Base-by-base conservation (phyloP, 2,888 invertebrate species). In the Pycnomerus fuliginosus region DNA sequence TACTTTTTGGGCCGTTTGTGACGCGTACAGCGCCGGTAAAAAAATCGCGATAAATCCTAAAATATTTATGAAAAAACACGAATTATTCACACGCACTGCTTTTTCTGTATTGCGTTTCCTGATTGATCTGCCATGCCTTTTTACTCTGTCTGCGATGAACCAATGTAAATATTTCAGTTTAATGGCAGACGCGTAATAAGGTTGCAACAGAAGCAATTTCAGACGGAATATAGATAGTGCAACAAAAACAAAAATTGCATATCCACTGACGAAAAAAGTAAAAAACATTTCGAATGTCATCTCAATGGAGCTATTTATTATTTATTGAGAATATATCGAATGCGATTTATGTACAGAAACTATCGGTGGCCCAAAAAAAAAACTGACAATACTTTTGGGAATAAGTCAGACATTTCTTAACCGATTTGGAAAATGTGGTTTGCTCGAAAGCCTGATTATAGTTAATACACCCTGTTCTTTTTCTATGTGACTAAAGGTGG, bases 31-130 rank as follows among this genome's bases (percentile, higher is more conserved):
- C 44, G 45, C 48, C 50, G 50, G 48, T 57, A 57, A 58, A 61
- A 55, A 64, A 60, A 59, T 61, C 55, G 58, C 62, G 61, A 64
- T 62, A 63, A 62, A 60, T 58, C 54, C 43, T 64, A 33, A 65
- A 67, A 63, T 59, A 65, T 67, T 62, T 59, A 65, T 55, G 56
- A 55, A 54, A 55, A 54, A 52, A 42, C 53, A 36, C 49, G 51
- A 58, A 60, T 60, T 58, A 61, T 61, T 62, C 56, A 62, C 55
- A 55, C 52, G 53, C 57, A 54, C 27, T 37, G 56, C 56, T 60
- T 62, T 58, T 58, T 55, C 44, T 41, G 35, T 54, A 58, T 55
- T 54, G 58, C 58, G 55, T 58, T 61, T 56, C 51, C 60, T 53
- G 58, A 58, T 60, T 60, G 60, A 61, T 58, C 56, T 53, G 53